phyloP scores from a whole-genome alignment of 2,113 vertebrate species.

The Syrrhaptes paradoxus region DNA sequence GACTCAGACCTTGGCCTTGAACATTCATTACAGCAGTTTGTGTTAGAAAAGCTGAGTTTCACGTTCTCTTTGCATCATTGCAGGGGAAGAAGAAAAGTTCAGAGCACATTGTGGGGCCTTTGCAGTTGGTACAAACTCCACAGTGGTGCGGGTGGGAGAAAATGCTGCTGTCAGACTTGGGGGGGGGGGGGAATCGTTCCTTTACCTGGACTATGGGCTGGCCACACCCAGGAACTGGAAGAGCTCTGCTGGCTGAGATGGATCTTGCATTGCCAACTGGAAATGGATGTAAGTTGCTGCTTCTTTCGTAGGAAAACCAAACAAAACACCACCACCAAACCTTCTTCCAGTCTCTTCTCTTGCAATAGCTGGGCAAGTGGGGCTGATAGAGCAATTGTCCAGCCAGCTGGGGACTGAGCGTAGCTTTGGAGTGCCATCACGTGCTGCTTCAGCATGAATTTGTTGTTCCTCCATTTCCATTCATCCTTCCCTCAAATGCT shows the following conservation, averaged over 20 bases:
- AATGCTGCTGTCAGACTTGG: neutral
- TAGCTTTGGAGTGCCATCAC: neutral
- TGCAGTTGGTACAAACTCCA: neutral
- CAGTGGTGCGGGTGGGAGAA: neutral
- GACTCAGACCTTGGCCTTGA: neutral
- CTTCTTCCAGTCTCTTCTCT: neutral
- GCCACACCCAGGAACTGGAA: neutral
- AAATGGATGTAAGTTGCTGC: neutral
- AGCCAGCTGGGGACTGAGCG: fast-evolving
- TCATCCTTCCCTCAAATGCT: neutral
- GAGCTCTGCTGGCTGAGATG: neutral
- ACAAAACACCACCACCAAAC: neutral
- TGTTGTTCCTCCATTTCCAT: neutral
- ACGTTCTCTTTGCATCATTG: fast-evolving
- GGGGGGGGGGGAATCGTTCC: neutral
- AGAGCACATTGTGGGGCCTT: neutral
- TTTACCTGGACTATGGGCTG: fast-evolving
- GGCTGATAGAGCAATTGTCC: neutral
- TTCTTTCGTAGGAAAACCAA: neutral
- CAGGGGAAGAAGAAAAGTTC: neutral
- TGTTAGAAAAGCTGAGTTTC: neutral
- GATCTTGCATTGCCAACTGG: neutral
- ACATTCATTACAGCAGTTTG: neutral
- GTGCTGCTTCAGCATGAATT: neutral
- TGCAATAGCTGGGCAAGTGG: neutral